These are phyloP conservation scores for Phalanger gymnotis DNA, from an alignment of 2,797 vertebrate species.

Conservation along the genomic window DNA sequence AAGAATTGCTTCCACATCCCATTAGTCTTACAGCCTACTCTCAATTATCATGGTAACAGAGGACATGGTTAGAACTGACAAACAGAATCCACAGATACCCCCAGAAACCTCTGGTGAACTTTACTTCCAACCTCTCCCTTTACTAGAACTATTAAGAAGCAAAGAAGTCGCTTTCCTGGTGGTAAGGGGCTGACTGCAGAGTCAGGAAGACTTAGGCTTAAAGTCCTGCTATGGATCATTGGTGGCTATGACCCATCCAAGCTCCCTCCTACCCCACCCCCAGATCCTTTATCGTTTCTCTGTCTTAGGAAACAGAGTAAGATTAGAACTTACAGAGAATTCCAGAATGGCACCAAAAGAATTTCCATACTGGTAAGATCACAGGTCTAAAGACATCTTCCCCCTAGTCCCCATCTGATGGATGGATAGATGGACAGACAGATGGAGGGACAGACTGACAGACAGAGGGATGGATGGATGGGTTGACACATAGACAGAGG, in stretches of 20 bases:
- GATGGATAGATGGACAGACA: neutral
- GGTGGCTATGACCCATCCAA: too few species aligned
- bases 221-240: neutral
- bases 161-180: neutral
- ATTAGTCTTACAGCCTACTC: slow-evolving; percentile 37
- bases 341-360: neutral
- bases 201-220: neutral
- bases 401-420: neutral
- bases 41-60: slow-evolving; percentile 41
- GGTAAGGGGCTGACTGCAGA: neutral
- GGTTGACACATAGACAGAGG: neutral
- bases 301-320: neutral
- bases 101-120: slow-evolving; percentile 31
- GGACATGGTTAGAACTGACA: slow-evolving; percentile 41
- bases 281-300: neutral
- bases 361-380: neutral
- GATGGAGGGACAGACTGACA: neutral
- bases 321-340: neutral
- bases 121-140: slow-evolving; percentile 52
- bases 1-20: slow-evolving; percentile 56
- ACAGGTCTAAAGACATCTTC: neutral
- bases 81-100: neutral
- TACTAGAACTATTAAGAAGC: slow-evolving; percentile 15
- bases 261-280: too few species aligned
- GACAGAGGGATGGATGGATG: too few species aligned